phyloP scores from a whole-genome alignment of 2,113 vertebrate species.

The Corythaixoides concolor region DNA sequence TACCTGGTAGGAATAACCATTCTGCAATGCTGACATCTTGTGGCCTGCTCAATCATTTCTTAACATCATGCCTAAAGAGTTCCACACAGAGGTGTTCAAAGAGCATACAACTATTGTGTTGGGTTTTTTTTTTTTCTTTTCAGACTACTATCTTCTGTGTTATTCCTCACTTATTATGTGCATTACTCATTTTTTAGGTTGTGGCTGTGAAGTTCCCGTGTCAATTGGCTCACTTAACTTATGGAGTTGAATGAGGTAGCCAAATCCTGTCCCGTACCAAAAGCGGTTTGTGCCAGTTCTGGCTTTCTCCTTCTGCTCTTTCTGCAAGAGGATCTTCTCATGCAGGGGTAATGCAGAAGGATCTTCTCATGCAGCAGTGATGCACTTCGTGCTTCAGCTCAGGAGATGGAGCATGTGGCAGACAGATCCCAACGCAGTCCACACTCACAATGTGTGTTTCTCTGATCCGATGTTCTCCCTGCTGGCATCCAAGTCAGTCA shows the following conservation, averaged over 20 bases:
- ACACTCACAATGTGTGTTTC: background rate
- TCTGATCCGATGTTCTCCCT: background rate
- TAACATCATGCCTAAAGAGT: background rate
- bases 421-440: background rate
- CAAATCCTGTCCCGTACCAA: background rate
- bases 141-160: background rate
- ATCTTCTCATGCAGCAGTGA: background rate
- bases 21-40: slow-evolving; percentile 65
- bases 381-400: background rate
- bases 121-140: background rate
- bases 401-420: background rate
- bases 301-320: background rate
- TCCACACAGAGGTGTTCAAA: background rate
- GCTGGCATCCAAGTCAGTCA: background rate
- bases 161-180: background rate
- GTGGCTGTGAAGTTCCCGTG: background rate
- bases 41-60: background rate
- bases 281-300: background rate
- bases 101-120: background rate
- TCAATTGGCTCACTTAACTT: background rate
- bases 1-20: background rate
- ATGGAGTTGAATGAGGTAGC: background rate
- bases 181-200: background rate
- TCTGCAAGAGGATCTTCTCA: background rate
- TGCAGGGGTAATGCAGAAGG: background rate